Evolutionary conservation across 2,797 vertebrate genomes (phyloP), one percentile per base, ranked within the genome.

Genomic region (Tragelaphus oryx): DNA sequence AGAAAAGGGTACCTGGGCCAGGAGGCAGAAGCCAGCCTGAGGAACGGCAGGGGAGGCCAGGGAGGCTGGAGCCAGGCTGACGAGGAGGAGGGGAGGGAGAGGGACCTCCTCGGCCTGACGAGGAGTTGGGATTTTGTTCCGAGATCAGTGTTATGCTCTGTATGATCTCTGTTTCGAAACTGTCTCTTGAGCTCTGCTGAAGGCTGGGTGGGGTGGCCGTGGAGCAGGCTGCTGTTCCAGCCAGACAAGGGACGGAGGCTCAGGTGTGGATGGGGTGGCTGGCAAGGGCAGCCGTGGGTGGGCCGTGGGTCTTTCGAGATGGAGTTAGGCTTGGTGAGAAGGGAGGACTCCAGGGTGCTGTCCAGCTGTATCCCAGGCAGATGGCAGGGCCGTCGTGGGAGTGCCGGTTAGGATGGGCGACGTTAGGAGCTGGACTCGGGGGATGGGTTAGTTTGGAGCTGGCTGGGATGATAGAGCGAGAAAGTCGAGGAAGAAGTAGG

Each of bases 361-460:
- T 16, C 37, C 4, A 2, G 3, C n/a, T 88, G 17, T 71, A 4
- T 65, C 33, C 44, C 20, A 44, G 60, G 28, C 26, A 7, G 8
- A 3, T 20, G 57, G 11, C 1, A 30, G 37, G 5, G 7, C 11
- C 5, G 1, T 18, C 10, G 0, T 0, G 10, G 55, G 57, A 50
- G 65, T 0, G 1, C 6, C 1, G 0, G 24, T 26, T 33, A 26
- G 57, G n/a, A 30, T 0, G 10, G 30, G 52, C 1, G 0, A 12
- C 3, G 20, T 22, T 26, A 2, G 4, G 60, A 65, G 16, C 18
- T 4, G 37, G 24, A 33, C 78, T 55, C 1, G 0, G 62, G 55
- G n/a, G 6, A 8, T 16, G 7, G 50, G 30, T 75, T 30, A 48
- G 65, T 13, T 44, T 28, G 13, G 59, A 26, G 48, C 37, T 44